These are phyloP conservation scores for Ctenoplectra terminalis DNA, from an alignment of 1,140 invertebrate species.

Conservation along the genomic window DNA sequence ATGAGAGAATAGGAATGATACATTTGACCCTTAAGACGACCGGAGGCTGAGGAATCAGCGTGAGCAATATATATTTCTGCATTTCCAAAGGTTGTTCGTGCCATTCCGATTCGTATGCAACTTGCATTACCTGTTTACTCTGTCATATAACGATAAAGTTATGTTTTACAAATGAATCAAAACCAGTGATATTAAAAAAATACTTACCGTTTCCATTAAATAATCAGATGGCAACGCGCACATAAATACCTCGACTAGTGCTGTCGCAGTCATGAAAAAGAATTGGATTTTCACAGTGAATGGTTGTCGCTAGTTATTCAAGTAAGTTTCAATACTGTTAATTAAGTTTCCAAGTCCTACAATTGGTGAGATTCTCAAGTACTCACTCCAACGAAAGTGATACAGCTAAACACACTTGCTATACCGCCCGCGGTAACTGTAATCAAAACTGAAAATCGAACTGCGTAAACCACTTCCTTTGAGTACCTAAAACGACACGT, in stretches of 20 bases:
- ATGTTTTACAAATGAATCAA: not conserved
- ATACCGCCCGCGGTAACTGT: not conserved
- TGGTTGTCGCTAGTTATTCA: slow-evolving; percentile 16
- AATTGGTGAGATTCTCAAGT: fast-evolving
- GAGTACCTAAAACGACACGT: not conserved
- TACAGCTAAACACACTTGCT: not conserved
- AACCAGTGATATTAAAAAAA: not conserved
- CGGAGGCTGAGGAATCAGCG: slow-evolving; percentile 51
- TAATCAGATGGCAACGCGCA: slow-evolving; percentile 67
- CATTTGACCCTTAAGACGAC: slow-evolving; percentile 39
- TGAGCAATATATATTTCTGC: slow-evolving; percentile 33
- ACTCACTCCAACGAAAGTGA: slow-evolving; percentile 17
- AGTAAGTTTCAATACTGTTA: not conserved
- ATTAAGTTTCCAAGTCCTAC: not conserved
- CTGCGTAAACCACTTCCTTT: not conserved
- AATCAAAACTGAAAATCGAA: not conserved
- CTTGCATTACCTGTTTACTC: slow-evolving; percentile 38
- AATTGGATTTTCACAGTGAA: slow-evolving; percentile 61
- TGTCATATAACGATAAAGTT: not conserved
- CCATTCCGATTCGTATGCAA: slow-evolving; percentile 56
- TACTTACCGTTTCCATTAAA: slow-evolving; percentile 58
- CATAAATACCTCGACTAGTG: slow-evolving; percentile 63
- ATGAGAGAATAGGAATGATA: slow-evolving; percentile 57
- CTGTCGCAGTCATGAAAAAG: slow-evolving; percentile 36
- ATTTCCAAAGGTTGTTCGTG: slow-evolving; percentile 17